These are phyloP conservation scores for Brachionus calyciflorus DNA, from an alignment of 1,140 invertebrate genomes.

Conservation along the genomic window DNA sequence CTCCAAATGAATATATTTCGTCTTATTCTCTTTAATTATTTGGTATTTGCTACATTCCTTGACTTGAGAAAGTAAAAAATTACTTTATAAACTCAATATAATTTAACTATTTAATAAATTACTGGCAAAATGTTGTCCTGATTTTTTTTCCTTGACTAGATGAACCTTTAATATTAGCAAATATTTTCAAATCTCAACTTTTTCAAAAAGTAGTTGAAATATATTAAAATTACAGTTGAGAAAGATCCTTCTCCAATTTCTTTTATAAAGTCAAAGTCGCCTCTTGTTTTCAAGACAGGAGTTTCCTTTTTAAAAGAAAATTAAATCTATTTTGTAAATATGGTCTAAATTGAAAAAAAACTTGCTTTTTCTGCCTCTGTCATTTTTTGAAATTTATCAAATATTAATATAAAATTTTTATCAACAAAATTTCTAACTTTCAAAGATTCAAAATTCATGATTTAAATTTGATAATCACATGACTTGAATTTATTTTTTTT, in stretches of 20 bases:
- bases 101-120: constrained; percentile 61
- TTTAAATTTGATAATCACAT: too few species aligned
- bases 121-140: constrained; percentile 86
- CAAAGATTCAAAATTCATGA: too few species aligned
- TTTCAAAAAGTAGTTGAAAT: not conserved
- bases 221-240: constrained; percentile 72
- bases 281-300: not conserved
- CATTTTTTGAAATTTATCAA: too few species aligned
- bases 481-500: too few species aligned
- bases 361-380: too few species aligned
- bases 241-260: constrained; percentile 93
- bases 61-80: constrained; percentile 66
- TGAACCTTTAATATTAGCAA: too few species aligned
- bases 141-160: constrained; percentile 84
- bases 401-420: too few species aligned
- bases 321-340: too few species aligned
- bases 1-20: constrained; percentile 84
- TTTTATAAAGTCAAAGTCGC: constrained; percentile 90
- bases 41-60: constrained; percentile 92
- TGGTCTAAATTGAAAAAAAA: too few species aligned
- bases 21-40: constrained; percentile 86
- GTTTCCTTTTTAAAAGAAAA: too few species aligned
- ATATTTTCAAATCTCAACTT: constrained; percentile 50
- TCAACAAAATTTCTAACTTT: too few species aligned
- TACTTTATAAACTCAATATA: not conserved